A percentile compares a stretch with the other conserved stretches of the same genome.
Evolutionary conservation across 2,797 vertebrate species (phyloP).

Genomic region (Phaenicophaeus curvirostris): DNA sequence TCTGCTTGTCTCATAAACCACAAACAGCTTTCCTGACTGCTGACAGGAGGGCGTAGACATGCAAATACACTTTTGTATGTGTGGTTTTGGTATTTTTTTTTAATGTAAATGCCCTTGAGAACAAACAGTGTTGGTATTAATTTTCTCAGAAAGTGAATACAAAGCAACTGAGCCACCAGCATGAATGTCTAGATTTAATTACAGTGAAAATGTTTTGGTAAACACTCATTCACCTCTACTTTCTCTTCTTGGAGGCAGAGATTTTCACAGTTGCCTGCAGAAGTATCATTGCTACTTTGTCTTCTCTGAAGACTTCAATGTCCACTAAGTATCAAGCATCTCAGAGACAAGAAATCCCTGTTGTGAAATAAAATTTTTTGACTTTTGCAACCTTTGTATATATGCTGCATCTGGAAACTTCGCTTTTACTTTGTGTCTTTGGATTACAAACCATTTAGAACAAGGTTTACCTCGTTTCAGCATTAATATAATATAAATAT

Average conservation of each 20-base stretch:
- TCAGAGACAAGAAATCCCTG: not conserved
- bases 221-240: not conserved
- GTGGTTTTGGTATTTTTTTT: not conserved
- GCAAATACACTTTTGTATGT: not conserved
- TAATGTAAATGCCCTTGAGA: not conserved
- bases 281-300: not conserved
- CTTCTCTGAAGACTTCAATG: not conserved
- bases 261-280: not conserved
- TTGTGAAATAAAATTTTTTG: not conserved
- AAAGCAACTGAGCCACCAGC: not conserved
- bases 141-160: not conserved
- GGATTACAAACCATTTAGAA: not conserved
- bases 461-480: not conserved
- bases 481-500: not conserved
- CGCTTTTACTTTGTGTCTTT: not conserved
- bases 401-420: not conserved
- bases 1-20: not conserved
- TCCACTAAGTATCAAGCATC: not conserved
- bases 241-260: not conserved
- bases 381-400: not conserved
- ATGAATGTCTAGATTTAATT: not conserved
- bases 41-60: not conserved
- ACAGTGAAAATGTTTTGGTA: not conserved
- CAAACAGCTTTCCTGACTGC: not conserved
- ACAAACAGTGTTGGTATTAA: not conserved